Percentiles rank a stretch among this genome's conserved stretches.
Conservation (phyloP, 2,113 vertebrate genomes). For the Tursiops truncatus region DNA sequence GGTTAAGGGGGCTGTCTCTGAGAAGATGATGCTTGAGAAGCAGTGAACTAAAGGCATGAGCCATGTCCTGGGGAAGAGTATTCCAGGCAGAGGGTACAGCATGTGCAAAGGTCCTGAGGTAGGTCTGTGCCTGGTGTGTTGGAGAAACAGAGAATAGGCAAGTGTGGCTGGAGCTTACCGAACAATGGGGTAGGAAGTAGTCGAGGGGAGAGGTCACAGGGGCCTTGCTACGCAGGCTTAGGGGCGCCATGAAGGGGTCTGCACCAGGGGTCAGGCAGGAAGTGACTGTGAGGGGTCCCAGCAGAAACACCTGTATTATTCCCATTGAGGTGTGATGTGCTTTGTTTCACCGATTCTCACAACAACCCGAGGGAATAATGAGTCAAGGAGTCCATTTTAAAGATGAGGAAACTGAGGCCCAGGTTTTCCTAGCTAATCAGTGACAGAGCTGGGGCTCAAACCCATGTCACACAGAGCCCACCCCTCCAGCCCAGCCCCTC, state of each 20-base stretch:
- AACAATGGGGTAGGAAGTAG: neutral
- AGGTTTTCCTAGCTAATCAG: too few species aligned
- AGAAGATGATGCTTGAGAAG: neutral
- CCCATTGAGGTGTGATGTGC: neutral
- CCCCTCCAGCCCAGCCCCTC: neutral
- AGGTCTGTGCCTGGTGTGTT: neutral
- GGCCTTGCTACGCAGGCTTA: neutral
- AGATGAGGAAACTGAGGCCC: neutral
- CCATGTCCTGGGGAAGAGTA: neutral
- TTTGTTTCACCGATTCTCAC: neutral
- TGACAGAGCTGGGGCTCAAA: neutral
- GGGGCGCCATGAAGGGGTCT: neutral
- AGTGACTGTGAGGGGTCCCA: neutral
- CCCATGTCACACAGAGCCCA: rapidly evolving
- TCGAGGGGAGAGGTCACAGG: neutral
- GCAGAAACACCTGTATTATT: neutral
- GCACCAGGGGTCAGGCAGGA: neutral
- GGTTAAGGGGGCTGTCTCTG: neutral
- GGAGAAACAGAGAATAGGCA: neutral
- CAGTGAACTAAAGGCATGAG: neutral
- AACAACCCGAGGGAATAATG: neutral
- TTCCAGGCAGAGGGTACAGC: neutral
- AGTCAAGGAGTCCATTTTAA: neutral
- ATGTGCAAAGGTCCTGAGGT: neutral
- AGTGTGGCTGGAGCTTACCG: neutral